Percentiles rank a stretch among this genome's conserved stretches.
These are phyloP conservation scores for Neolamprologus brichardi DNA, from an alignment of 2,113 vertebrate genomes.

Conservation along the genomic window DNA sequence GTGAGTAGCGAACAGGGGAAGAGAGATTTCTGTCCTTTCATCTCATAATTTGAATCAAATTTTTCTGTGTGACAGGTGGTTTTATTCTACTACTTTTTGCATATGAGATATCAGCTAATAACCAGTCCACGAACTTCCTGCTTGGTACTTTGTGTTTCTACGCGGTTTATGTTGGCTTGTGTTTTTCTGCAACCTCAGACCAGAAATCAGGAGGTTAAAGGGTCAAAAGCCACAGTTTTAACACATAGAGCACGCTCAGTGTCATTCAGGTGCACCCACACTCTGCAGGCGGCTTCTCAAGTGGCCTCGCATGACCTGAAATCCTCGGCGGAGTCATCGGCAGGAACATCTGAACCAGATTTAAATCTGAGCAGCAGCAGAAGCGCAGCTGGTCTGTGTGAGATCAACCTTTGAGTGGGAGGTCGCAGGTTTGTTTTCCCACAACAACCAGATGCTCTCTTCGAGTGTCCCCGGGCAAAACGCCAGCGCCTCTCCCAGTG, in stretches of 20 bases:
- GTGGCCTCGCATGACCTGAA: slow-evolving; percentile 33
- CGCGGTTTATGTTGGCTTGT: background rate
- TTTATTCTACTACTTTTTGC: background rate
- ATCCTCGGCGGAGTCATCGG: background rate
- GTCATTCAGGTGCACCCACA: background rate
- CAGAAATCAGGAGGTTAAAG: background rate
- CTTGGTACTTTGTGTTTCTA: background rate
- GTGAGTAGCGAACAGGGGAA: background rate
- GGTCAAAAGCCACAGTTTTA: background rate
- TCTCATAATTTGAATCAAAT: background rate
- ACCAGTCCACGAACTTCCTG: background rate
- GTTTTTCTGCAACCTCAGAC: background rate
- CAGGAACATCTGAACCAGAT: slow-evolving; percentile 44
- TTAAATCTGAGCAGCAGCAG: background rate
- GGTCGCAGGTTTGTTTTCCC: background rate
- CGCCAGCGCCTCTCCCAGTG: background rate
- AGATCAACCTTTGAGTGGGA: background rate
- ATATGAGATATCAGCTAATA: background rate
- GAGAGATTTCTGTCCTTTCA: background rate
- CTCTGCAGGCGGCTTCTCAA: background rate
- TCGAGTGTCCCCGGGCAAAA: background rate
- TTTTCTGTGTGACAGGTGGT: background rate
- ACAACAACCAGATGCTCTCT: background rate
- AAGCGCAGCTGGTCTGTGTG: slow-evolving; percentile 4
- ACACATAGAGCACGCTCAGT: background rate